Base-by-base conservation (phyloP, 1,140 invertebrate species). In the Drosophila lacertosa region DNA sequence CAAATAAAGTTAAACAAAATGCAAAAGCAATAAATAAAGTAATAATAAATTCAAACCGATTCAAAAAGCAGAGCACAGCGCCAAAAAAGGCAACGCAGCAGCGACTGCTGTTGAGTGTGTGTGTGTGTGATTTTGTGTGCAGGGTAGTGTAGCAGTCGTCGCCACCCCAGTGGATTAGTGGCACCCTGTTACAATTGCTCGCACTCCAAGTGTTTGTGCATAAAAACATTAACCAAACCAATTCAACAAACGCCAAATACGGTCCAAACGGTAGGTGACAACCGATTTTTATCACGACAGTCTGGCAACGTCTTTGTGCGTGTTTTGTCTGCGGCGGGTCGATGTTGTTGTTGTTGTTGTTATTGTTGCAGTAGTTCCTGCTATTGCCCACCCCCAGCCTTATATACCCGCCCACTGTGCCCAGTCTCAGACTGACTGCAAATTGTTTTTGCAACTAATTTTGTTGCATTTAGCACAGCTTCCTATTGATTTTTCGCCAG, bases 81-180 rank as follows among this genome's bases (percentile, higher is more conserved):
- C 45, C 58, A 53, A 64, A 70, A 70, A 57, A 64, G 55, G 35
- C 37, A 47, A 45, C 13, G 29, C 35, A 71, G 55, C 65, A 54
- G 60, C 71, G 54, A 37, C 11, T 32, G 59, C 53, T 71, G 51
- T 66, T 32, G 32, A 51, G 33, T 33, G 24, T 0, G 24, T 5
- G 24, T 29, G 62, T 54, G 60, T 58, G 47, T 37, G 54, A 37
- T 58, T 55, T 66, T 64, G 54, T 60, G 51, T 74, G 70, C 37
- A 24, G 79, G 60, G 74, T 18, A 24, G 74, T 69, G 74, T 18
- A 73, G 54, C 67, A 64, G 39, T 74, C 66, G 18, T 89, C 82
- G 82, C 79, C 82, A 88, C 82, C 66, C 71, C 84, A 37, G 81
- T 88, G 82, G 82, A 88, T 89, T 88, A 88, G 82, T 88, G 82